phyloP scores from a whole-genome alignment of 1,140 invertebrate genomes.

The Macrotrachela quadricornifera region DNA sequence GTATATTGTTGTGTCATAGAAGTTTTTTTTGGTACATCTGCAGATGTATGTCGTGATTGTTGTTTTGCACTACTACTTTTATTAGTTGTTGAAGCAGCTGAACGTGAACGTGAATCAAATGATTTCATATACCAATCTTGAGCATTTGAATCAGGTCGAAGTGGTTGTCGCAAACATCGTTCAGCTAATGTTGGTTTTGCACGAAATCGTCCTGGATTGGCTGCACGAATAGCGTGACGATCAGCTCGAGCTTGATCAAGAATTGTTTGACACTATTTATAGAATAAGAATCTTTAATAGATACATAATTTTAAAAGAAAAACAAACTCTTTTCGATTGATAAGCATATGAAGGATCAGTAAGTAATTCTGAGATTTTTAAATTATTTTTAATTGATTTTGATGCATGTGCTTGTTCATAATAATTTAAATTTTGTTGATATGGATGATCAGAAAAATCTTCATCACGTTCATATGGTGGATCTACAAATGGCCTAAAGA shows the following conservation, averaged over 20 bases:
- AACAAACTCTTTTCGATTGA: too few species aligned
- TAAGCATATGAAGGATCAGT: slow-evolving; percentile 12
- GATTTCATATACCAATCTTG: too few species aligned
- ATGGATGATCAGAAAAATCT: slow-evolving; percentile 24
- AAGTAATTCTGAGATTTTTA: slow-evolving; percentile 22
- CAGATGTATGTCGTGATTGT: too few species aligned
- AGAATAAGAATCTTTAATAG: too few species aligned
- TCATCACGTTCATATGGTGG: slow-evolving; percentile 13
- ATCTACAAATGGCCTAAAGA: slow-evolving; percentile 12
- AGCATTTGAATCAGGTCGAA: not conserved
- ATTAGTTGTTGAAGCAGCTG: too few species aligned
- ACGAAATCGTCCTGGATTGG: slow-evolving; percentile 20
- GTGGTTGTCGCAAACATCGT: slow-evolving; percentile 15
- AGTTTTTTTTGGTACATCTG: too few species aligned
- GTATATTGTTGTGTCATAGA: too few species aligned
- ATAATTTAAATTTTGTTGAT: slow-evolving; percentile 24
- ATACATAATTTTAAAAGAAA: too few species aligned
- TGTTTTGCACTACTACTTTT: too few species aligned
- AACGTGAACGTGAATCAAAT: too few species aligned
- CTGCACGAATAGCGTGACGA: slow-evolving; percentile 10
- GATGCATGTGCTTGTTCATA: slow-evolving; percentile 26
- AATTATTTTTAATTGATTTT: slow-evolving; percentile 25
- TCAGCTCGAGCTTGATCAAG: slow-evolving; percentile 16
- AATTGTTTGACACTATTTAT: not conserved
- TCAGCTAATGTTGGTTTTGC: slow-evolving; percentile 25